phyloP scores from a whole-genome alignment of 2,113 vertebrate genomes.

The Hiodon alosoides region DNA sequence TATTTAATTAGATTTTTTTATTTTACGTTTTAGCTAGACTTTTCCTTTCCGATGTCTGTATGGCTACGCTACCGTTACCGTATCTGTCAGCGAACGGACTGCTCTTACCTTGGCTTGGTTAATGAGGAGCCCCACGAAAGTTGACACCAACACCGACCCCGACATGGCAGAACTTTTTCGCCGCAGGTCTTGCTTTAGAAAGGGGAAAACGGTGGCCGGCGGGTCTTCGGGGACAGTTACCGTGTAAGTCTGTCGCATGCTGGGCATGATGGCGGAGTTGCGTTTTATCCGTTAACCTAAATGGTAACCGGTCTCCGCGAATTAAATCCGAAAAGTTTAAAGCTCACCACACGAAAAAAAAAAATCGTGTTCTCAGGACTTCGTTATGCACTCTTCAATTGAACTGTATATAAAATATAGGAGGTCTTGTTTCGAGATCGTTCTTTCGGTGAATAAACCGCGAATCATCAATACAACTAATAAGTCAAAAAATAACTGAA shows the following conservation, averaged over 20 bases:
- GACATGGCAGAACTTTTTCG: conserved; percentile 61
- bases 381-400: too few relatives aligned
- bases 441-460: neutral
- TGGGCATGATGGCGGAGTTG: conserved; percentile 52
- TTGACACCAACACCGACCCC: conserved; percentile 80
- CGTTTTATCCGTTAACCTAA: neutral
- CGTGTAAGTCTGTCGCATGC: conserved; percentile 83
- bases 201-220: conserved; percentile 60
- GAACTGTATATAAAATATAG: too few relatives aligned
- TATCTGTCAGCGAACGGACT: neutral
- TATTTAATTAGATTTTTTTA: neutral
- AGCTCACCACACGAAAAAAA: too few relatives aligned
- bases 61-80: neutral
- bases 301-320: too few relatives aligned
- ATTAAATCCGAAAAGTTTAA: too few relatives aligned
- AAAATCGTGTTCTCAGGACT: too few relatives aligned
- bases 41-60: neutral
- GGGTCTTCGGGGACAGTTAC: conserved; percentile 78
- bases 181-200: conserved; percentile 69
- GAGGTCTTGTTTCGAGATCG: too few relatives aligned
- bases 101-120: conserved; percentile 87
- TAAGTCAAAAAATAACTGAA: too few relatives aligned
- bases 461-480: neutral
- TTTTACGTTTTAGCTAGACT: neutral
- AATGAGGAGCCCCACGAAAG: conserved; percentile 87